A percentile compares a stretch with the other conserved stretches of the same genome.
These are phyloP conservation scores for Blomia tropicalis DNA, from an alignment of 2,888 invertebrate genomes.

Conservation along the genomic window DNA sequence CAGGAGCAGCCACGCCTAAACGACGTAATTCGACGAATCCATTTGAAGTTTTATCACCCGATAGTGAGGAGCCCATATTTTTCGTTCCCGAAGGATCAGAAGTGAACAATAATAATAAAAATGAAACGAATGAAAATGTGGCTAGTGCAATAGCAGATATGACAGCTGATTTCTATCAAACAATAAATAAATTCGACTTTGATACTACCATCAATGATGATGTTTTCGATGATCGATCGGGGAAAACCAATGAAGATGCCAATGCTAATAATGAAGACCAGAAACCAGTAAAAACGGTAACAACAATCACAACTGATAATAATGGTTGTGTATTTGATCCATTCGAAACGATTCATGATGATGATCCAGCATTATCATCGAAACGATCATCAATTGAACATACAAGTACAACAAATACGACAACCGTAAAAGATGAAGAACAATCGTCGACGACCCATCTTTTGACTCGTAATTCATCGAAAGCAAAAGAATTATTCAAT, in stretches of 20 bases:
- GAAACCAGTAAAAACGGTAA: not conserved
- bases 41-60: constrained; percentile 23
- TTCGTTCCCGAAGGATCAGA: not conserved
- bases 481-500: constrained; percentile 12
- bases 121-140: not conserved
- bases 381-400: constrained; percentile 11
- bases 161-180: constrained; percentile 27
- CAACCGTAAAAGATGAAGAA: not conserved
- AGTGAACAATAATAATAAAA: not conserved
- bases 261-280: constrained; percentile 4
- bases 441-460: not conserved
- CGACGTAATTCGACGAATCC: constrained; percentile 24
- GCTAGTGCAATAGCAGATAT: constrained; percentile 24
- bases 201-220: constrained; percentile 15
- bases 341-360: constrained; percentile 26
- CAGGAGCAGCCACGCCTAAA: constrained; percentile 17
- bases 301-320: not conserved
- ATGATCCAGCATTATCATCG: constrained; percentile 16
- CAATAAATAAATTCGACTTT: constrained; percentile 26
- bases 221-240: constrained; percentile 4
- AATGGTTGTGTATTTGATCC: constrained; percentile 25
- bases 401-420: not conserved
- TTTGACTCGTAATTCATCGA: not conserved
- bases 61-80: constrained; percentile 7
- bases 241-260: constrained; percentile 23